Base-by-base conservation (phyloP, 2,113 vertebrate species). In the Crotalus tigris region DNA sequence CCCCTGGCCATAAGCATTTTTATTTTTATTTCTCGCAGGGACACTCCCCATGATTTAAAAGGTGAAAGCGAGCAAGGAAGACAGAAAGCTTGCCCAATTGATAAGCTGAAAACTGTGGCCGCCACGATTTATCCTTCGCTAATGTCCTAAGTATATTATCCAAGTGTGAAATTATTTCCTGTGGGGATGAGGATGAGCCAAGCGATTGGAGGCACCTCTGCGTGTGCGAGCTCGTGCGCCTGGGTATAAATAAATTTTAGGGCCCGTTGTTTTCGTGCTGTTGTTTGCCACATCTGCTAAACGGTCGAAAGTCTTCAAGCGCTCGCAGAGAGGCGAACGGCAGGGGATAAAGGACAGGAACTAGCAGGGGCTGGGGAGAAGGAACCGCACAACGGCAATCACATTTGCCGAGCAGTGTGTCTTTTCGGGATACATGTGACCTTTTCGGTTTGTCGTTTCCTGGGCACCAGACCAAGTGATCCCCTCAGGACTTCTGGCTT, bases 391-490 rank as follows among this genome's bases (percentile, higher is more conserved):
- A 97, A 97, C 96, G 97, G 98, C 98, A 98, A 93, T 98, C 97
- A 97, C 96, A 97, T 97, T 98, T 92, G 89, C 95, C 85, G 69
- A 98, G 97, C 97, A 96, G 97, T 98, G 97, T 97, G 97, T 98
- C 97, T 98, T 98, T 97, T 96, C 94, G 95, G 95, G 97, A 96
- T 96, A 96, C 92, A 96, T 97, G 97, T 98, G 98, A 98, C 98
- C 98, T 98, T 98, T 98, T 97, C 97, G 97, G 97, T 97, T 97
- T 98, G 98, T 98, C 98, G 97, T 98, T 98, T 98, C 98, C 98
- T 97, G 98, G 98, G 98, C 98, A 98, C 44, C 55, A 97, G 97
- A 98, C 98, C 98, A 98, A 98, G 96, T 93, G 91, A 96, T 97
- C 97, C 97, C 98, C 97, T 95, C 94, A 97, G 96, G 97, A 97